phyloP scores from a whole-genome alignment of 64 coral and sea anemone genomes.

The Stylophora pistillata region DNA sequence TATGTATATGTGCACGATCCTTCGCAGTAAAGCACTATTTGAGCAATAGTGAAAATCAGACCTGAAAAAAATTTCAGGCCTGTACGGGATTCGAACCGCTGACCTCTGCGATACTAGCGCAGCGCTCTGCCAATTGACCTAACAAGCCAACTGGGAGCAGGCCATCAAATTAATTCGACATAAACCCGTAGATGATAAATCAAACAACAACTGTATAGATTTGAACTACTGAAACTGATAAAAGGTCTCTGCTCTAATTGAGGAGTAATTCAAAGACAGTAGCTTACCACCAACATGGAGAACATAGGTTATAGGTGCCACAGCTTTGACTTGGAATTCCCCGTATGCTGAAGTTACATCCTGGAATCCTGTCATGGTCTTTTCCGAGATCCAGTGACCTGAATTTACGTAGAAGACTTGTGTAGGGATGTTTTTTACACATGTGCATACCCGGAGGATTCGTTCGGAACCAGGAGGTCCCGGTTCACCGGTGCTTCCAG shows the following conservation, averaged over 20 bases:
- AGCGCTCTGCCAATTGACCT: no score
- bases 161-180: no score
- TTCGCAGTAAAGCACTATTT: no score
- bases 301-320: slow-evolving; percentile 78
- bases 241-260: not conserved
- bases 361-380: slow-evolving; percentile 72
- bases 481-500: slow-evolving; percentile 50
- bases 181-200: no score
- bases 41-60: no score
- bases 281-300: slow-evolving; percentile 85
- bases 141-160: no score
- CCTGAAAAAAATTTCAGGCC: no score
- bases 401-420: slow-evolving; percentile 76
- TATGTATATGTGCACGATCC: no score
- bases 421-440: slow-evolving; percentile 69
- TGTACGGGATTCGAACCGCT: no score
- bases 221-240: not conserved
- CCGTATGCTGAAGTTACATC: slow-evolving; percentile 71
- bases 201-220: no score
- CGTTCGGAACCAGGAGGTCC: slow-evolving; percentile 67
- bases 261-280: not conserved
- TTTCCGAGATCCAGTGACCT: slow-evolving; percentile 81
- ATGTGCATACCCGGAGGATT: slow-evolving; percentile 50
- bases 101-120: no score
- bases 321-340: slow-evolving; percentile 66